Conservation (phyloP, 2,797 vertebrate genomes). For the Sebastes baramenuke region DNA sequence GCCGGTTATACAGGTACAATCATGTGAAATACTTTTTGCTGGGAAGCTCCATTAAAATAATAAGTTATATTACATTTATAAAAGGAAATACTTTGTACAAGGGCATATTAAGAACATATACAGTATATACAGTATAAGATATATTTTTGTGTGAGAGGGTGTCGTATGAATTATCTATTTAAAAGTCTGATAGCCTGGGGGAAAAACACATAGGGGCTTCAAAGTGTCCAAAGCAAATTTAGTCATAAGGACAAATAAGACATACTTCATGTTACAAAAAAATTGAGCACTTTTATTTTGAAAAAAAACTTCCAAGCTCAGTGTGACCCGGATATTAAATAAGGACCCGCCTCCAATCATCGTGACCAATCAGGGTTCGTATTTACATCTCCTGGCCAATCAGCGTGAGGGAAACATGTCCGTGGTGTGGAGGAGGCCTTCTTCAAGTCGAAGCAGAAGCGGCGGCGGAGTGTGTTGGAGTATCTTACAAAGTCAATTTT, state of each 20-base stretch:
- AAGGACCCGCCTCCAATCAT: not conserved
- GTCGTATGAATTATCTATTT: no score
- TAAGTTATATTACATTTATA: no score
- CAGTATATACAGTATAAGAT: no score
- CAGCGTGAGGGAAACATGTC: not conserved
- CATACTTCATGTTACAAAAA: not conserved
- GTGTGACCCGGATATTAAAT: slow-evolving; percentile 55
- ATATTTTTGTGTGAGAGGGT: no score
- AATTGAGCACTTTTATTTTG: slow-evolving; percentile 39
- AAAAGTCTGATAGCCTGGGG: no score
- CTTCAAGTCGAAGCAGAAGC: not conserved
- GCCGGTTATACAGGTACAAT: no score
- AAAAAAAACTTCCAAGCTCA: rapidly evolving
- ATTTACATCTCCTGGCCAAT: slow-evolving; percentile 29
- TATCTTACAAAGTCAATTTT: not conserved
- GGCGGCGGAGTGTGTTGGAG: not conserved
- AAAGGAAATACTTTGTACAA: no score
- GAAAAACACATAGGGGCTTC: not conserved
- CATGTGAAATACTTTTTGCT: no score
- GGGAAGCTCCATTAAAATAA: no score
- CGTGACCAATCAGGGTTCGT: not conserved
- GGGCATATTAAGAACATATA: no score
- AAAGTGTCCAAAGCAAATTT: not conserved
- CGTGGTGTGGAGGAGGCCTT: not conserved
- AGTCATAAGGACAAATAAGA: not conserved